phyloP scores from a whole-genome alignment of 2,888 invertebrate species.

The Lasioglossum leucozonium region DNA sequence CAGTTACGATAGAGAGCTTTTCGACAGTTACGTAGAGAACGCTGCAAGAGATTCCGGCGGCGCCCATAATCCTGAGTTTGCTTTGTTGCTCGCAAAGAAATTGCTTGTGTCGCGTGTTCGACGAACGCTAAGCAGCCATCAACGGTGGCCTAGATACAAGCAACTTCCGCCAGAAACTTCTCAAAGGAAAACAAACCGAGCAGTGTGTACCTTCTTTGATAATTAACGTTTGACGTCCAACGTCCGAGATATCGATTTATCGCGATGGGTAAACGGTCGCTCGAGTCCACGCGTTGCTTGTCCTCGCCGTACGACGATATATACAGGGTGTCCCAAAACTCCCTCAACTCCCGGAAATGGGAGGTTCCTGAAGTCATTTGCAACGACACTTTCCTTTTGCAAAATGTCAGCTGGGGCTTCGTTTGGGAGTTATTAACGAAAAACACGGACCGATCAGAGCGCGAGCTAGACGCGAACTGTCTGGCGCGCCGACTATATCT shows the following conservation, averaged over 20 bases:
- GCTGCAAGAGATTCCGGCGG: neutral
- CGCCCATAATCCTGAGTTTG: neutral
- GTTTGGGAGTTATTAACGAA: too few relatives aligned
- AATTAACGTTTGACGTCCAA: slow-evolving; percentile 38
- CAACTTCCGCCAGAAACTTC: slow-evolving; percentile 1
- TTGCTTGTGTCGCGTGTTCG: slow-evolving; percentile 20
- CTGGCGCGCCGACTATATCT: too few relatives aligned
- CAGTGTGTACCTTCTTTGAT: slow-evolving; percentile 27
- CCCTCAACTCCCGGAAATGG: too few relatives aligned
- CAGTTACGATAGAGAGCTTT: neutral
- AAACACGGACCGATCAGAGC: too few relatives aligned
- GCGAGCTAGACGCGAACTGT: too few relatives aligned
- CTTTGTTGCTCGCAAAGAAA: neutral
- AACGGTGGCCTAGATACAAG: neutral
- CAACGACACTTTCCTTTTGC: too few relatives aligned
- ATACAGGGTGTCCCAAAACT: too few relatives aligned
- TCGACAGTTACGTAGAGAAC: neutral
- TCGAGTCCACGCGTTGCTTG: neutral
- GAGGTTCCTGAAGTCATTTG: too few relatives aligned
- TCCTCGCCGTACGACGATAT: slow-evolving; percentile 1
- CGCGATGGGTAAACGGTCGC: slow-evolving; percentile 31
- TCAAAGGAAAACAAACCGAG: slow-evolving; percentile 27
- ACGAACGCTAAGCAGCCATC: neutral
- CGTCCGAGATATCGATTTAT: slow-evolving; percentile 43
- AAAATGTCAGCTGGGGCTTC: too few relatives aligned